A percentile compares a stretch with the other conserved stretches of the same genome.
These are phyloP conservation scores for Threskiornis aethiopicus DNA, from an alignment of 2,797 vertebrate genomes.

Conservation along the genomic window DNA sequence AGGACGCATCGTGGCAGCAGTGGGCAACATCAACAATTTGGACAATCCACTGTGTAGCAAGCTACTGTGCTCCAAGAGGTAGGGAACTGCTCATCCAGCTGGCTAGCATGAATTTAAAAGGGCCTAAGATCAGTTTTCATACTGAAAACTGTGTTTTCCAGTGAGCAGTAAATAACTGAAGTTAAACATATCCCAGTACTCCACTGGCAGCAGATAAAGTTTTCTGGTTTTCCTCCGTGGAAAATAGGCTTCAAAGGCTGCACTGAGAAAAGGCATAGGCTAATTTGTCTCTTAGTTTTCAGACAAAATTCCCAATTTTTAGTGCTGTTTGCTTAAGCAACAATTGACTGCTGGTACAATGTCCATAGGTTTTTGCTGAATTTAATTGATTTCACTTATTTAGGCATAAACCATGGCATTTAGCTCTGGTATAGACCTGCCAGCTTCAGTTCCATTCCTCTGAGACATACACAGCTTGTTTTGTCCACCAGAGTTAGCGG, in stretches of 20 bases:
- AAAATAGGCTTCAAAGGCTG: background rate
- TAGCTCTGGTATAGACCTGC: background rate
- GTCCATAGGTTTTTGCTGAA: background rate
- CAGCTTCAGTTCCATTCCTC: background rate
- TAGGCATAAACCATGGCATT: background rate
- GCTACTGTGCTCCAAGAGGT: background rate
- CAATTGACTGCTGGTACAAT: background rate
- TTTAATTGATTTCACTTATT: conserved; percentile 15
- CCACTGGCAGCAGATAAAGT: background rate
- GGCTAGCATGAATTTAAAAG: background rate
- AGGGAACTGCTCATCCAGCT: background rate
- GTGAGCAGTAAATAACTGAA: background rate
- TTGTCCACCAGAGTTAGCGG: background rate
- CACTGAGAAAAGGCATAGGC: background rate
- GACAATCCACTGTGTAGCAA: background rate
- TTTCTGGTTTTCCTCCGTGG: background rate
- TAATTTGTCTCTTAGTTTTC: background rate
- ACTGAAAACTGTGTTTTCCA: background rate
- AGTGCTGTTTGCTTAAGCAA: background rate
- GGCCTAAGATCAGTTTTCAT: background rate
- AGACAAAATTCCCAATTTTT: background rate
- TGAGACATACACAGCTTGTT: background rate
- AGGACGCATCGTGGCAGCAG: fast-evolving
- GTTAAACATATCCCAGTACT: background rate
- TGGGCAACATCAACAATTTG: background rate